These are phyloP conservation scores for Lagocephalus sceleratus DNA, from an alignment of 2,797 vertebrate species.

Conservation along the genomic window DNA sequence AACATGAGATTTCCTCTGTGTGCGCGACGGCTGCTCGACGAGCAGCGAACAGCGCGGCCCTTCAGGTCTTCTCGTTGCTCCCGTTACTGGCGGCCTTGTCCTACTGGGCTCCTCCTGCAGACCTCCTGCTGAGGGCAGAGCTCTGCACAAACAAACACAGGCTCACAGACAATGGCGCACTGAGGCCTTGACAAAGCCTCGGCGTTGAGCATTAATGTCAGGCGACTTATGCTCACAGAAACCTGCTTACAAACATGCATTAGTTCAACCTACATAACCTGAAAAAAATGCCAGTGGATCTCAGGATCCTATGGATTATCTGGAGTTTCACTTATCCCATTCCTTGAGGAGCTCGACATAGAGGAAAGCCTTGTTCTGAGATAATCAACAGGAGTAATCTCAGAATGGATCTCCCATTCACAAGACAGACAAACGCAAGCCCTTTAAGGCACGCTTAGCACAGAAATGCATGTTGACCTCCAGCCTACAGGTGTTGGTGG, in stretches of 20 bases:
- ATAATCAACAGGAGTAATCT: slow-evolving; percentile 40
- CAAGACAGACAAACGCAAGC: slow-evolving; percentile 13
- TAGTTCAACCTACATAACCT: slow-evolving; percentile 17
- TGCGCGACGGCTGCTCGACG: slow-evolving; percentile 46
- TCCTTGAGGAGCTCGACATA: slow-evolving; percentile 46
- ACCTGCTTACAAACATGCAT: slow-evolving; percentile 1
- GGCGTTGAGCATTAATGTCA: slow-evolving; percentile 9
- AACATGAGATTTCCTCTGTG: slow-evolving; percentile 74
- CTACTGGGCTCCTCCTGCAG: slow-evolving; percentile 6
- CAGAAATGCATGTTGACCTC: neutral
- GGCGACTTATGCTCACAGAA: slow-evolving; percentile 2
- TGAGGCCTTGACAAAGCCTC: slow-evolving; percentile 5
- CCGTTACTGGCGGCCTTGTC: slow-evolving; percentile 28
- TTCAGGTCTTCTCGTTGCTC: slow-evolving; percentile 42
- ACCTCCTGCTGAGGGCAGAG: slow-evolving; percentile 24
- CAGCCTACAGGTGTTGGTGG: neutral
- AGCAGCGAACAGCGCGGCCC: slow-evolving; percentile 54
- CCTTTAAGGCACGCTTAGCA: neutral
- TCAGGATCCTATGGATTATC: slow-evolving; percentile 54
- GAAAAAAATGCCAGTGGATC: slow-evolving; percentile 39
- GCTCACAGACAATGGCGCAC: slow-evolving; percentile 21
- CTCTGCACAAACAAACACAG: slow-evolving; percentile 32
- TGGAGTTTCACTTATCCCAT: slow-evolving; percentile 41
- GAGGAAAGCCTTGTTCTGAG: slow-evolving; percentile 57
- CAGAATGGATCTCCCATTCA: slow-evolving; percentile 24